Percentiles rank a stretch among this genome's conserved stretches.
These are phyloP conservation scores for Typhlichthys subterraneus DNA, from an alignment of 2,797 vertebrate genomes.

Conservation along the genomic window DNA sequence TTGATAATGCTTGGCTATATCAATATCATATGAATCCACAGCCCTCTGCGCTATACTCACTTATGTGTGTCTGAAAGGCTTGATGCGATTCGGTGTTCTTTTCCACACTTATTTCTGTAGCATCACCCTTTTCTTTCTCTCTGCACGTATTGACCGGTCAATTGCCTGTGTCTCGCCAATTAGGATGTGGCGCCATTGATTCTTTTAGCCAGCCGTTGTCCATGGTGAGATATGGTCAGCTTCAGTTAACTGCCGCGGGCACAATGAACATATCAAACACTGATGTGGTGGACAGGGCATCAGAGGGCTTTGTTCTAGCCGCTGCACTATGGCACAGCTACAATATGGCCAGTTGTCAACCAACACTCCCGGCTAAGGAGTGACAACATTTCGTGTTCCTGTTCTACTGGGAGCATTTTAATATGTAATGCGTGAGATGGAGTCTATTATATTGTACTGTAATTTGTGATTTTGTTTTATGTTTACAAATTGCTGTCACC, in stretches of 20 bases:
- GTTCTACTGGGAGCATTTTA: no score
- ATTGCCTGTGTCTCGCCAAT: slow-evolving; percentile 45
- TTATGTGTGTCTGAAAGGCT: slow-evolving; percentile 29
- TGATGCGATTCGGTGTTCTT: slow-evolving; percentile 22
- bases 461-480: no score
- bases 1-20: slow-evolving; percentile 63
- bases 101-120: not conserved
- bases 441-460: no score
- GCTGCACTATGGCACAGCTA: not conserved
- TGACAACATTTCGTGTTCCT: no score
- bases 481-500: no score
- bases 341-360: not conserved
- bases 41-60: slow-evolving; percentile 30
- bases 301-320: not conserved
- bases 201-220: slow-evolving; percentile 36
- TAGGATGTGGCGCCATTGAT: slow-evolving; percentile 43
- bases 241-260: slow-evolving; percentile 26
- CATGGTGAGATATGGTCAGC: slow-evolving; percentile 35
- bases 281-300: slow-evolving; percentile 4
- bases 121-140: slow-evolving; percentile 11
- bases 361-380: not conserved
- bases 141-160: slow-evolving; percentile 48
- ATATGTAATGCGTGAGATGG: no score
- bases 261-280: slow-evolving; percentile 9
- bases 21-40: slow-evolving; percentile 69